Conservation (phyloP, 53 echinoderm and acorn worm genomes). For the Actinopyga echinites region DNA sequence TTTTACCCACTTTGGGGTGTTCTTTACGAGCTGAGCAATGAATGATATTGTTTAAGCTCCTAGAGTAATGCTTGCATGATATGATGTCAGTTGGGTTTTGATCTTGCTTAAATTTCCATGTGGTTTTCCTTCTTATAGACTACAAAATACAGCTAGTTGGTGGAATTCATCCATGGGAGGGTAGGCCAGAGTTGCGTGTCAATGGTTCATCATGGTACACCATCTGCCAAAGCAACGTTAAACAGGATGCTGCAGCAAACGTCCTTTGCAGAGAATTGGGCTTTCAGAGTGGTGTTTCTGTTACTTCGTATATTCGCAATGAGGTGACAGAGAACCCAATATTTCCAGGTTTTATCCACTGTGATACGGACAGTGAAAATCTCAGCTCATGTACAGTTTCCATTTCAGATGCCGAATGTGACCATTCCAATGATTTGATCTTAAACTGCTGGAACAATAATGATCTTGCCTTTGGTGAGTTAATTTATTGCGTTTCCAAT, state of each 20-base stretch:
- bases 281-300: slow-evolving; percentile 18
- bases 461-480: no score
- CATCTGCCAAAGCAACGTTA: neutral
- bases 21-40: no score
- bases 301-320: neutral
- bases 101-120: no score
- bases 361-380: neutral
- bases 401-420: neutral
- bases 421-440: neutral
- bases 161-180: slow-evolving; percentile 31
- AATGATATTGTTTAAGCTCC: no score
- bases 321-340: neutral
- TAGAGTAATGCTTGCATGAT: no score
- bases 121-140: neutral
- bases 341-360: slow-evolving; percentile 3
- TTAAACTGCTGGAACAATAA: slow-evolving; percentile 17
- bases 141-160: slow-evolving; percentile 12
- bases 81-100: no score
- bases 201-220: slow-evolving; percentile 2
- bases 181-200: neutral
- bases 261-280: slow-evolving; percentile 15
- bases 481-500: no score
- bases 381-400: neutral
- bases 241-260: neutral
- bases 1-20: no score